Base-by-base conservation (phyloP, 2,888 invertebrate genomes). In the Caenorhabditis parvicauda region DNA sequence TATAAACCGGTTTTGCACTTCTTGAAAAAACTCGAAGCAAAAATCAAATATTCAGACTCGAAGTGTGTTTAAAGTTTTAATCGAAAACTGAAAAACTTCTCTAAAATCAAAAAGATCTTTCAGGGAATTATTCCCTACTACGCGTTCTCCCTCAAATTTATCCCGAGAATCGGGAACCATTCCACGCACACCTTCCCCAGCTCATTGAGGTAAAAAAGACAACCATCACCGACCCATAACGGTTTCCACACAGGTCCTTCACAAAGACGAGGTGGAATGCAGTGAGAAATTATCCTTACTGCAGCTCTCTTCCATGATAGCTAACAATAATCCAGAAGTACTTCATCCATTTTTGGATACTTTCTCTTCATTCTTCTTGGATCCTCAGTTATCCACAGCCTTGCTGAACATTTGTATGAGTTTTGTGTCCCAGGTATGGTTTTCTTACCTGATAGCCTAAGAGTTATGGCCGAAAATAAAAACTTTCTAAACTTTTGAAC, bases 131-230 rank as follows among this genome's bases (percentile, higher is more conserved):
- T 82, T 88, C 90, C 0, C 84, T 94, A 22, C 89, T 91, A 64
- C 86, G 91, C 47, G 91, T 93, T 37, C 86, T 94, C 63, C 91
- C 91, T 0, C 91, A 91, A 83, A 88, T 93, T 37, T 93, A 92
- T 82, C 88, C 89, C 76, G 90, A 92, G 21, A 90, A 91, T 44
- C 89, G 89, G 2, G 90, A 90, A 74, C 89, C 90, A 0, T 87
- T 93, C 22, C 88, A 91, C 72, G 90, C 89, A 5, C 90, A 91
- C 82, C 88, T 90, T 2, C 87, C 89, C 82, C 88, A 90, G 2
- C 84, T 94, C 35, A 89, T 91, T 44, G 67, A 57, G 32, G 57
- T 66, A 7, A 44, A 49, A 17, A 41, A 14, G 14, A 41, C 9
- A 41, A 41, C 17, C n/a, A 12, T 41, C 14, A 17, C 9, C 17